Evolutionary conservation across 1,140 invertebrate species (phyloP), one percentile per base, ranked within the genome.

Genomic region (Lasaia peninsularis): DNA sequence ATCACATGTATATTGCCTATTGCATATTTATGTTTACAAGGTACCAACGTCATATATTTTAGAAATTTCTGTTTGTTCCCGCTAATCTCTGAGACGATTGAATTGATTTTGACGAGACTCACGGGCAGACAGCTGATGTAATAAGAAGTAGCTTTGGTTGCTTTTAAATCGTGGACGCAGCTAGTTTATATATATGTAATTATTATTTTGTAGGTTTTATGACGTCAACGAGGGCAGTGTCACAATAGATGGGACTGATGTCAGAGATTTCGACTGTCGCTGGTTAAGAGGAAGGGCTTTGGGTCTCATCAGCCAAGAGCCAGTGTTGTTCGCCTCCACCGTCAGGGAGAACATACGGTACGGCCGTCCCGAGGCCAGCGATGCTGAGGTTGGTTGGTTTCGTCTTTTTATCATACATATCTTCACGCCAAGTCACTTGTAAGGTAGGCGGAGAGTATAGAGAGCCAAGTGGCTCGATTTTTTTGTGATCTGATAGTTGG

Each of bases 311-410:
- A 96, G 96, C 80, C 97, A 98, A 89, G 97, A 99, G 80, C 97
- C 97, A 1, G 92, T 98, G 54, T 79, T 99, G 37, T 99, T 99
- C 90, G 96, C 95, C 14, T 97, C 96, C 6, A 93, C 93, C n/a
- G 94, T 99, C 8, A 91, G 93, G 84, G 98, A 99, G 90, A 99
- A 99, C 87, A 99, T 99, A 58, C 91, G 96, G 56, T 98, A 98
- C 78, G 97, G 97, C 0, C 95, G 92, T 83, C 95, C 92, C 2
- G 89, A 91, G 56, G 93, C 94, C 8, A 91, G 88, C 9, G 92
- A 94, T 78, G 89, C 90, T 24, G 93, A 95, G 80, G 93, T 94
- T 51, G 65, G 53, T 40, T n/a, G 10, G 8, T 18, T 9, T 14
- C 20, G 6, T 4, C 21, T n/a, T 48, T 8, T 31, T 28, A 31